These are phyloP conservation scores for Cotesia congregata DNA, from an alignment of 2,888 invertebrate genomes.

Conservation along the genomic window DNA sequence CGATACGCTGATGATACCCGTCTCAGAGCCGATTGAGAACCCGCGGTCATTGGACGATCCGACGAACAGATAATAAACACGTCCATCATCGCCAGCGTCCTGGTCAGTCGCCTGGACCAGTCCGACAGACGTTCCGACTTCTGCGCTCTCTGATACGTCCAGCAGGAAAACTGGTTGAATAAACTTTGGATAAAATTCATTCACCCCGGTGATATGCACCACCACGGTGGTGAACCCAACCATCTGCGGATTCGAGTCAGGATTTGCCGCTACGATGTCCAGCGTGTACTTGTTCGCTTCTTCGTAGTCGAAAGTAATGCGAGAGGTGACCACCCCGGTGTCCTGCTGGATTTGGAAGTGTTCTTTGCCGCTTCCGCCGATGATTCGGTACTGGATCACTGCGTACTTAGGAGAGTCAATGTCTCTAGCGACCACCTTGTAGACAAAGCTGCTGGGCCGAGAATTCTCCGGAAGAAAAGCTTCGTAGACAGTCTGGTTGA, in stretches of 20 bases:
- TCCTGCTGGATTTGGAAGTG: conserved; percentile 83
- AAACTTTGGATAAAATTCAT: conserved; percentile 91
- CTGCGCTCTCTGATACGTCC: conserved; percentile 92
- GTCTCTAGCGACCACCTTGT: conserved; percentile 81
- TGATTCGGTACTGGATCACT: conserved; percentile 85
- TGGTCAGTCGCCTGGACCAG: conserved; percentile 90
- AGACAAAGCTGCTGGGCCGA: conserved; percentile 81
- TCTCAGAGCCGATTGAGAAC: conserved; percentile 86
- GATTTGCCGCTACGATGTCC: conserved; percentile 87
- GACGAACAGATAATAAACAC: conserved; percentile 91
- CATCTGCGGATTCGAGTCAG: conserved; percentile 81
- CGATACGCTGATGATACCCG: conserved; percentile 87
- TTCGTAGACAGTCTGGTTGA: conserved; percentile 83
- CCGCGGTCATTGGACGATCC: conserved; percentile 94
- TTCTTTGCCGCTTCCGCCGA: conserved; percentile 81
- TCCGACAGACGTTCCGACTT: conserved; percentile 88
- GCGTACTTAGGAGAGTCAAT: conserved; percentile 91
- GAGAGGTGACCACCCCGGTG: conserved; percentile 83
- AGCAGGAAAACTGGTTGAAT: conserved; percentile 92
- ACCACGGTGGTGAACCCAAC: conserved; percentile 80
- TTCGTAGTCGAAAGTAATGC: conserved; percentile 89
- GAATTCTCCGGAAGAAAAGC: conserved; percentile 89
- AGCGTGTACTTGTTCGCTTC: conserved; percentile 82
- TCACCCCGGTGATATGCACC: conserved; percentile 86
- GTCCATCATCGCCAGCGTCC: conserved; percentile 89